Percentiles rank a stretch among this genome's conserved stretches.
phyloP scores from a whole-genome alignment of 1,140 invertebrate genomes.

The Drosophila pandora region DNA sequence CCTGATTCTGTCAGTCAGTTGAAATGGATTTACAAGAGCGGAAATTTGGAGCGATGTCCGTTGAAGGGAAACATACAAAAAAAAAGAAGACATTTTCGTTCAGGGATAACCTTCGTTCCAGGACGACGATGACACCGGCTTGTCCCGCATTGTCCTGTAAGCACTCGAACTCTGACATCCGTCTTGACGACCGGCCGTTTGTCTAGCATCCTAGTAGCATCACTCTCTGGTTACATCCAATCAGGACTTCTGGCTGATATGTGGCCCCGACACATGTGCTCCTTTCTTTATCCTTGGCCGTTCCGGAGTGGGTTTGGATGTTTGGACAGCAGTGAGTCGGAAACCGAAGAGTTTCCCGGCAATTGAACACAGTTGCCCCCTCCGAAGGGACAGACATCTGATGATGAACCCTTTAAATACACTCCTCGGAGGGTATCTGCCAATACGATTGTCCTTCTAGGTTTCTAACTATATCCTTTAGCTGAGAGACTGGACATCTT shows the following conservation, averaged over 20 bases:
- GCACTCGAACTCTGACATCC: conserved; percentile 10
- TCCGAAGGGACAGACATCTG: conserved; percentile 15
- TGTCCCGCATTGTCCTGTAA: conserved; percentile 8
- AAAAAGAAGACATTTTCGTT: background rate
- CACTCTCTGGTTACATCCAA: conserved; percentile 40
- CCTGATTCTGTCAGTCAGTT: background rate
- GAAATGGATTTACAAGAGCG: conserved; percentile 39
- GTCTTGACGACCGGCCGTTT: conserved; percentile 15
- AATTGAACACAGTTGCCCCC: conserved; percentile 63
- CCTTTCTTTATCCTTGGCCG: background rate
- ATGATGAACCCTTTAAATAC: background rate
- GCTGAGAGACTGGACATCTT: no score
- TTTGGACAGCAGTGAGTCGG: conserved; percentile 62
- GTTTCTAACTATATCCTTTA: no score
- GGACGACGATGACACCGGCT: background rate
- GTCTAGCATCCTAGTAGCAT: conserved; percentile 18
- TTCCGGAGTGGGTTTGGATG: conserved; percentile 9
- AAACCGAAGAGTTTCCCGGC: conserved; percentile 61
- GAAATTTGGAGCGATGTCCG: conserved; percentile 46
- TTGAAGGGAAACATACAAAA: background rate
- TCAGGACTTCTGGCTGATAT: conserved; percentile 40
- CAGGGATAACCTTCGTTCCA: background rate
- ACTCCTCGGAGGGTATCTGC: no score
- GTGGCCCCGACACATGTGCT: conserved; percentile 10
- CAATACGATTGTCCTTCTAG: no score